Conservation (phyloP, 2,113 vertebrate genomes). For the Cynoglossus semilaevis region DNA sequence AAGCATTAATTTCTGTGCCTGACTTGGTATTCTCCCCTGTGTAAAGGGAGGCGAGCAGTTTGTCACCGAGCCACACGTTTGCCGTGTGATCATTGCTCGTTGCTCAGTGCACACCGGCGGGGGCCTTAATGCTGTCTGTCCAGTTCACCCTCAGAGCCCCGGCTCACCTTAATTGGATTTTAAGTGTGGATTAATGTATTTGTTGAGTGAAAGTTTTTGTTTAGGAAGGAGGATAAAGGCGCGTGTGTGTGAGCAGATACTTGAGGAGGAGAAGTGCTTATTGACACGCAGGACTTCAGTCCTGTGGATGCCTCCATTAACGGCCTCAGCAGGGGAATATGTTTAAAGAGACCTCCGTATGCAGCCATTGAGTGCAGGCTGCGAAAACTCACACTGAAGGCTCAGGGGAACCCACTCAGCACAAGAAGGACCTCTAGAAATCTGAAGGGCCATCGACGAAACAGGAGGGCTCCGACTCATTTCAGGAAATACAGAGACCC, state of each 20-base stretch:
- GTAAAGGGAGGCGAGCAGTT: slow-evolving; percentile 48
- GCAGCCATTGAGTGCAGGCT: slow-evolving; percentile 47
- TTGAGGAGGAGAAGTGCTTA: slow-evolving; percentile 47
- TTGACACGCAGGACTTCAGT: slow-evolving; percentile 50
- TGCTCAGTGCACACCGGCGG: slow-evolving; percentile 60
- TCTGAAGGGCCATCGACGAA: slow-evolving; percentile 48
- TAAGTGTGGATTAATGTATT: slow-evolving; percentile 21
- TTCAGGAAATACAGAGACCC: slow-evolving; percentile 60
- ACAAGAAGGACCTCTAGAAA: slow-evolving; percentile 26
- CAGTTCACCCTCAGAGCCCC: slow-evolving; percentile 36
- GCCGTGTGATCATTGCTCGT: slow-evolving; percentile 60
- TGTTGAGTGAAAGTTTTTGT: slow-evolving; percentile 33
- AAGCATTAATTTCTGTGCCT: slow-evolving; percentile 76
- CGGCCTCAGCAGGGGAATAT: slow-evolving; percentile 61
- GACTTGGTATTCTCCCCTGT: slow-evolving; percentile 46
- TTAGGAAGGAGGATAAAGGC: slow-evolving; percentile 23
- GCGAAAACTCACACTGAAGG: slow-evolving; percentile 63
- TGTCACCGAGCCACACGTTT: slow-evolving; percentile 62
- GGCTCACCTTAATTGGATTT: slow-evolving; percentile 38
- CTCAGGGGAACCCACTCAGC: slow-evolving; percentile 40
- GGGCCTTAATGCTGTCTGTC: slow-evolving; percentile 33
- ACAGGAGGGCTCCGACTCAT: slow-evolving; percentile 57
- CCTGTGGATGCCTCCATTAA: slow-evolving; percentile 63
- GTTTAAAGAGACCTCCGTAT: slow-evolving; percentile 60
- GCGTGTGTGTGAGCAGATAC: slow-evolving; percentile 30